These are phyloP conservation scores for Zaprionus capensis DNA, from an alignment of 1,140 invertebrate genomes.

Conservation along the genomic window DNA sequence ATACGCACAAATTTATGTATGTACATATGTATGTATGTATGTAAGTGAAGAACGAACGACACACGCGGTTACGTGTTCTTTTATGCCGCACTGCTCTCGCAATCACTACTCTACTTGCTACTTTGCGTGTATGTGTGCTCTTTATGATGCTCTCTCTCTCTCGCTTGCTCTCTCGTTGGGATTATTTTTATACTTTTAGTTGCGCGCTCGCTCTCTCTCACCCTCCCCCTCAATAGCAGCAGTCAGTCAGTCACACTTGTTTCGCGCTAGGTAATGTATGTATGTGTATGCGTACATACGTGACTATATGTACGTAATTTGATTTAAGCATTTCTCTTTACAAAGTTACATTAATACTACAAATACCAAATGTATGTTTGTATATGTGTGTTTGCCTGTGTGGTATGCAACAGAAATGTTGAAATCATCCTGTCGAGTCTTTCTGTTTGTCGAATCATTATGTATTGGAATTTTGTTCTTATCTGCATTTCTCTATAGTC, in stretches of 20 bases:
- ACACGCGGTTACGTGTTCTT: constrained; percentile 55
- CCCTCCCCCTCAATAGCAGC: constrained; percentile 29
- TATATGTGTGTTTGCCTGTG: not conserved
- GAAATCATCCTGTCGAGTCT: constrained; percentile 11
- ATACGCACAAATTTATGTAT: constrained; percentile 15
- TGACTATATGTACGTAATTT: constrained; percentile 26
- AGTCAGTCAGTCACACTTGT: constrained; percentile 38
- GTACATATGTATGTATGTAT: constrained; percentile 55
- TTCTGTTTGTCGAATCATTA: constrained; percentile 14
- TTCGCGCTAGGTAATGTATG: constrained; percentile 43
- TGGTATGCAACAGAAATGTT: constrained; percentile 12
- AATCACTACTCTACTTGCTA: constrained; percentile 26
- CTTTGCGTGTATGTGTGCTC: constrained; percentile 34
- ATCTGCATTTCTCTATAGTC: constrained; percentile 50
- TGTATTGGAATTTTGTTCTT: constrained; percentile 53
- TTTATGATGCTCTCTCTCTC: constrained; percentile 19
- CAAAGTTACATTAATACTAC: constrained; percentile 3
- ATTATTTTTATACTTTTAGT: constrained; percentile 53
- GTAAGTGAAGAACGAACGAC: constrained; percentile 41
- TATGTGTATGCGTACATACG: constrained; percentile 2
- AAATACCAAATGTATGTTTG: not conserved
- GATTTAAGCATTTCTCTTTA: constrained; percentile 2
- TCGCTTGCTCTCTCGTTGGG: constrained; percentile 20
- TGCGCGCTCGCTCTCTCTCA: constrained; percentile 20
- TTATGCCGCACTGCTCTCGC: constrained; percentile 46